phyloP scores from a whole-genome alignment of 2,113 vertebrate species.

The Protobothrops mucrosquamatus region DNA sequence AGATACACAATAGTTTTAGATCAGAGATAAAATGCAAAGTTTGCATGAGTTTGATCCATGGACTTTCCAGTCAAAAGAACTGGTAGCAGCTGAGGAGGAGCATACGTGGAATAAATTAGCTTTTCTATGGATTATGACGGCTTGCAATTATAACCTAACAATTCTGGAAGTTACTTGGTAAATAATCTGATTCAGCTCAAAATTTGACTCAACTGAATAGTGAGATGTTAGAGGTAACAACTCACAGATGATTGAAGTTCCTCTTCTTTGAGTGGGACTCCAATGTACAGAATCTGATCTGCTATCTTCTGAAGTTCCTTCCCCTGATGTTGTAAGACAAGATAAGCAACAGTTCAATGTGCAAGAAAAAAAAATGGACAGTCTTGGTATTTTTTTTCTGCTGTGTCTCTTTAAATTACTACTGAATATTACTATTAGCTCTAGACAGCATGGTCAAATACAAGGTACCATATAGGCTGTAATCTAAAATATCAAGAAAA shows the following conservation, averaged over 20 bases:
- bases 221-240: background rate
- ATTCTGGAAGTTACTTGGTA: background rate
- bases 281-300: background rate
- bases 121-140: background rate
- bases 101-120: background rate
- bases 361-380: background rate
- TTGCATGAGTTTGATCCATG: background rate
- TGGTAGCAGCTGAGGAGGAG: background rate
- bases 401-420: background rate
- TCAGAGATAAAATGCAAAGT: background rate
- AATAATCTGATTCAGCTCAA: background rate
- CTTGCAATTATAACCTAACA: background rate
- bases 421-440: background rate
- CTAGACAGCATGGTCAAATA: background rate
- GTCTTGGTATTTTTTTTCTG: background rate
- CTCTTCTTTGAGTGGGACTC: background rate
- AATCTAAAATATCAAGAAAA: background rate
- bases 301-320: background rate
- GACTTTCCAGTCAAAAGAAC: background rate
- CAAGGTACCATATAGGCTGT: background rate
- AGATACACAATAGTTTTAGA: background rate
- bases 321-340: background rate
- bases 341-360: conserved; percentile 1
- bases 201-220: background rate
- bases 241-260: background rate